Conservation (phyloP, 2,888 invertebrate species). For the Drosophila nr. medialis region DNA sequence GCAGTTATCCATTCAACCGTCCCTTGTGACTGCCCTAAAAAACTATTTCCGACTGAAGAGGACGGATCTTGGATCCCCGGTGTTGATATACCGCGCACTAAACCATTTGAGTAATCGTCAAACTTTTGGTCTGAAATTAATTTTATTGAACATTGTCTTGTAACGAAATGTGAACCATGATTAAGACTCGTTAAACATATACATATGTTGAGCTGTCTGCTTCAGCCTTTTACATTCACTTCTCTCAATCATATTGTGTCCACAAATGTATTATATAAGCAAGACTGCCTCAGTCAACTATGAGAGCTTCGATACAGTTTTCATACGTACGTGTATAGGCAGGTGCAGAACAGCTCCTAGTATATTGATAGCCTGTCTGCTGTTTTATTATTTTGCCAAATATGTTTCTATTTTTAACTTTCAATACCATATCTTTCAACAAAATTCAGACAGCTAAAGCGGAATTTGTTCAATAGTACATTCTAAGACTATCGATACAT, state of each 20-base stretch:
- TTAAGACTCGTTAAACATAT: not conserved
- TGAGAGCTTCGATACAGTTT: not conserved
- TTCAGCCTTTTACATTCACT: not conserved
- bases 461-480: constrained; percentile 32
- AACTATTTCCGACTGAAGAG: constrained; percentile 45
- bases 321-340: not conserved
- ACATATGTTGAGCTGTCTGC: not conserved
- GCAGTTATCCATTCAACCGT: constrained; percentile 82
- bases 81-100: constrained; percentile 45
- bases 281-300: not conserved
- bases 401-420: not conserved
- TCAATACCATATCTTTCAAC: not conserved
- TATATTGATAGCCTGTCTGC: not conserved
- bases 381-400: not conserved
- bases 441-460: constrained; percentile 49
- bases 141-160: not conserved
- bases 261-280: not conserved
- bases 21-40: constrained; percentile 72
- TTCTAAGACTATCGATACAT: constrained; percentile 21
- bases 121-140: constrained; percentile 67
- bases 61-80: constrained; percentile 40
- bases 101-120: constrained; percentile 69
- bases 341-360: not conserved
- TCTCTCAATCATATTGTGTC: not conserved
- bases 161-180: not conserved